Evolutionary conservation across 2,113 vertebrate genomes (phyloP).

Genomic region (Daphoenositta chrysoptera): DNA sequence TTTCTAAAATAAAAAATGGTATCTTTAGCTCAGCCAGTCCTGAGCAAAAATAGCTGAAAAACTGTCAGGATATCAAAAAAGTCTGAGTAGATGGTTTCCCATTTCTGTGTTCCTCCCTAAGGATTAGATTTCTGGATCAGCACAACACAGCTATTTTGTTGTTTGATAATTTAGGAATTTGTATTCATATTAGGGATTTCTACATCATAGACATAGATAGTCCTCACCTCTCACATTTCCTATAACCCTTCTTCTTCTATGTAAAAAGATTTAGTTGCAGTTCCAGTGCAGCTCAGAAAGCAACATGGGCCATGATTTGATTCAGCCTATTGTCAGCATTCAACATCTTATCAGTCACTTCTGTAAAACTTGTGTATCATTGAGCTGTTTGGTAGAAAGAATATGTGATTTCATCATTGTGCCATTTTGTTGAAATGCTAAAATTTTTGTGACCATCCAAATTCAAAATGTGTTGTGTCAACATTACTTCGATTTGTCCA

Average conservation of each 20-base stretch:
- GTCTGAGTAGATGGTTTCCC: background rate
- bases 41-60: background rate
- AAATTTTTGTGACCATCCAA: background rate
- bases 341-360: background rate
- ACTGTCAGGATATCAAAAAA: background rate
- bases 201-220: background rate
- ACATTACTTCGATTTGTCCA: background rate
- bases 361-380: background rate
- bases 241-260: background rate
- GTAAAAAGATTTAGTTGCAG: background rate
- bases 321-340: background rate
- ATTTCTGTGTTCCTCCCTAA: background rate
- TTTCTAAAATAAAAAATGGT: background rate
- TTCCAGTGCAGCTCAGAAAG: background rate
- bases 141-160: background rate
- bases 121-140: background rate
- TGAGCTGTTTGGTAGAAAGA: background rate
- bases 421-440: background rate
- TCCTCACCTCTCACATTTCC: background rate
- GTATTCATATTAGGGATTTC: background rate
- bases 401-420: background rate
- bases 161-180: background rate
- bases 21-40: background rate
- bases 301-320: rapidly evolving
- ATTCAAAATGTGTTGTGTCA: background rate